Evolutionary conservation across 2,888 invertebrate species (phyloP).

Genomic region (Eupithecia tripunctaria): DNA sequence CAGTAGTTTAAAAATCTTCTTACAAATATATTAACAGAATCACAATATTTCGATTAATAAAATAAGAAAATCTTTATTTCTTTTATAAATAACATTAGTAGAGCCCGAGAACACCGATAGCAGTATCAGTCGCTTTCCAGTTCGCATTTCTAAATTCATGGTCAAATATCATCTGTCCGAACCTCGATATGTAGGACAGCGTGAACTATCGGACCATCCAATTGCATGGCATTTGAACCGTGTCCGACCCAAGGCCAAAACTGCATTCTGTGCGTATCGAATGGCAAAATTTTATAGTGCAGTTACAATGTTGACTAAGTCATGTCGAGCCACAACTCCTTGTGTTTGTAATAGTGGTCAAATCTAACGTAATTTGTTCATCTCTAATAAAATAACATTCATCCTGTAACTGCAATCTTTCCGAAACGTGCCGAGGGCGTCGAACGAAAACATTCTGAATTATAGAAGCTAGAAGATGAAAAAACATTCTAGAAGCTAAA

Average conservation of each 20-base stretch:
- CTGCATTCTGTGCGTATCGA: slow-evolving; percentile 49
- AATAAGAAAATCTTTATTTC: too few relatives aligned
- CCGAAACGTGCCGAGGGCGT: background rate
- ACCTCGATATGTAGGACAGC: background rate
- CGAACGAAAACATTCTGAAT: too few relatives aligned
- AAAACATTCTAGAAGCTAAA: background rate
- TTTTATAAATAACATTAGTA: background rate
- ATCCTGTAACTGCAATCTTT: background rate
- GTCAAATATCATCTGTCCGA: background rate
- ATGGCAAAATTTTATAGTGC: slow-evolving; percentile 9
- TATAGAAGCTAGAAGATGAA: too few relatives aligned
- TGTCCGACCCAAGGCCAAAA: slow-evolving; percentile 49
- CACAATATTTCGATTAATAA: too few relatives aligned
- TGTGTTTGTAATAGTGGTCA: background rate
- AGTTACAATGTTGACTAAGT: background rate
- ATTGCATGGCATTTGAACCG: slow-evolving; percentile 59
- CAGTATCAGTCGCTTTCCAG: background rate
- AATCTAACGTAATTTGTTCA: too few relatives aligned
- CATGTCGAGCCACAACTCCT: background rate
- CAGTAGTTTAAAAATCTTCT: too few relatives aligned
- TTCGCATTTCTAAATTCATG: background rate
- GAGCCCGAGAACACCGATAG: background rate
- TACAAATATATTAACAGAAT: too few relatives aligned
- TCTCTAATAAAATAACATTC: too few relatives aligned
- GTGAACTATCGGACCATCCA: slow-evolving; percentile 26